Evolutionary conservation across 2,888 invertebrate species (phyloP), one percentile per base, ranked within the genome.

Genomic region (Mesorhabditis spiculigera): DNA sequence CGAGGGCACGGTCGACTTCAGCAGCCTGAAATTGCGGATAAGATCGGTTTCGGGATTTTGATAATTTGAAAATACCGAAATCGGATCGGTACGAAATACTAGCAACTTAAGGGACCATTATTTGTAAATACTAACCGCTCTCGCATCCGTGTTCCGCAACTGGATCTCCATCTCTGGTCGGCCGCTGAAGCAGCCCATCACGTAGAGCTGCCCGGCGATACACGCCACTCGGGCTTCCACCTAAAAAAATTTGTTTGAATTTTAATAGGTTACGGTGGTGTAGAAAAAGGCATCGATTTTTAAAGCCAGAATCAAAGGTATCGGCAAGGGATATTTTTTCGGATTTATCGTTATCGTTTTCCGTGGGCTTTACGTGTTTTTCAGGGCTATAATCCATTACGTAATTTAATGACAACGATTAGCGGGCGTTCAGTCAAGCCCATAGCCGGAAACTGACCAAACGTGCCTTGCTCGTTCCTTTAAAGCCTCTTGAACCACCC

Each of bases 171-270:
- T 79, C 69, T 79, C 79, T 6, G 84, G 84, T 69, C 82, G 69
- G 42, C 82, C 83, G 67, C 79, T 79, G 72, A 86, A 86, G 68
- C 86, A 86, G 45, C 78, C 78, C 80, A 86, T 85, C 65, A 85
- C 69, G 68, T 82, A 85, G 45, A 84, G 73, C 66, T 86, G 84
- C 70, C 80, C 81, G 5, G 83, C 85, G 65, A 86, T 85, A 68
- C 79, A 81, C 6, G 84, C 86, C 61, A 86, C 73, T 10, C 86
- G 79, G 63, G 78, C 78, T 73, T 85, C 85, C 6, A 81, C 74
- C 84, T 84, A 64, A 72, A 64, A 72, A 75, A 70, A 62, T 44
- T 6, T 63, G 44, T 50, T 16, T 41, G 58, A 8, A 16, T 4
- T 28, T 28, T 28, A 28, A 28, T 28, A 28, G 28, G 28, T 28